phyloP scores from a whole-genome alignment of 1,140 invertebrate species.

The Archegozetes longisetosus region DNA sequence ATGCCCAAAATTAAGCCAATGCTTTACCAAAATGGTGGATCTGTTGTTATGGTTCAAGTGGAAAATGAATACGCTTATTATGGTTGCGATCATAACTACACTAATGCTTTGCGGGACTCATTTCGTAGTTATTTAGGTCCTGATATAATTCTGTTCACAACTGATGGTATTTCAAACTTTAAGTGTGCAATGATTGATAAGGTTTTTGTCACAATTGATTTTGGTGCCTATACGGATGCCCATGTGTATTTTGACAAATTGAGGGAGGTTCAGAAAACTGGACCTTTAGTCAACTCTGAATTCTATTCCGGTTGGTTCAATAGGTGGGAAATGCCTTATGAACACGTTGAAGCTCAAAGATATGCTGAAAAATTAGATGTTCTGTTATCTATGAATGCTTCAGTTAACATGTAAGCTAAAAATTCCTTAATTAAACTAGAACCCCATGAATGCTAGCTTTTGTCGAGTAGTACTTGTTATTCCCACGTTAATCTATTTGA shows the following conservation, averaged over 20 bases:
- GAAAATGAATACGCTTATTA: conserved; percentile 39
- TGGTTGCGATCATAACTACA: conserved; percentile 33
- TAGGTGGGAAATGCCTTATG: conserved; percentile 23
- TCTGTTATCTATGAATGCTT: conserved; percentile 47
- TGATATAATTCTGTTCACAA: conserved; percentile 19
- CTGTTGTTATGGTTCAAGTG: conserved; percentile 29
- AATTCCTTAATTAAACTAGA: too few relatives aligned
- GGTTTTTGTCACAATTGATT: conserved; percentile 41
- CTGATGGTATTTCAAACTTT: conserved; percentile 26
- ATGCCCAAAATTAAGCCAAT: conserved; percentile 29
- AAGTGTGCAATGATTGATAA: conserved; percentile 44
- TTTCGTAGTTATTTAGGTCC: conserved; percentile 9
- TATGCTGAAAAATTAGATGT: conserved; percentile 43
- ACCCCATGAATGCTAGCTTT: too few relatives aligned
- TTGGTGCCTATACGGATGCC: conserved; percentile 14
- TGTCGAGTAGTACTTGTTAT: too few relatives aligned
- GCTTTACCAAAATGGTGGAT: conserved; percentile 31
- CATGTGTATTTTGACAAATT: conserved; percentile 1
- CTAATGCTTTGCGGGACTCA: conserved; percentile 8
- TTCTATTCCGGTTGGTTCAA: conserved; percentile 51
- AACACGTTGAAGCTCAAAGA: conserved; percentile 23
- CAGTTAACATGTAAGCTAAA: conserved; percentile 49
- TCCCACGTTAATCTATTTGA: too few relatives aligned
- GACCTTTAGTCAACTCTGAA: conserved; percentile 50
- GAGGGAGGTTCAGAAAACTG: conserved; percentile 20